Evolutionary conservation across 2,888 invertebrate genomes (phyloP), one percentile per base, ranked within the genome.

Genomic region (Stomorhina lunata): DNA sequence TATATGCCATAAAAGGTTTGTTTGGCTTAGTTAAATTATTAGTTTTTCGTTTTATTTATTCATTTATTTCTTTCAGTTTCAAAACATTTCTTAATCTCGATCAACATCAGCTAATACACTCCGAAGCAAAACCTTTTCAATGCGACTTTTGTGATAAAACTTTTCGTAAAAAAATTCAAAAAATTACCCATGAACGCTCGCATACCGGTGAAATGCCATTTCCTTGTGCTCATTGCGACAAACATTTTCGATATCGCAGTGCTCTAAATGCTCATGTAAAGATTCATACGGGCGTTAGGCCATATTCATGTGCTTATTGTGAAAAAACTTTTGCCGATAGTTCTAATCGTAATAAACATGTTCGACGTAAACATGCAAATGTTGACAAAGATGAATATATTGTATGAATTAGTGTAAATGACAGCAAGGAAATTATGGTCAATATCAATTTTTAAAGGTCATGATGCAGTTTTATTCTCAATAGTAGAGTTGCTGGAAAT

Each of bases 331-430:
- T 96, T 85, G 95, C 95, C 0, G 95, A 96, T 88, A 95, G 95
- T 95, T 95, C 95, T 0, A 96, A 96, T 90, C 95, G 95, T 86
- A 95, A 95, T 86, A 96, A 96, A 86, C 96, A 96, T 87, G 95
- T 95, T 94, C 95, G 17, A 37, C 75, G 71, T 15, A 82, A 75
- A 45, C 82, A 82, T 71, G 2, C 45, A 7, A 59, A 75, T 29
- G n/a, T 2, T 10, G 27, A 40, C 34, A 45, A 3, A 27, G 2
- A 37, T 17, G 20, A 45, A 43, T 34, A 71, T 29, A 75, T 29
- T 43, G 43, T 27, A 37, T 15, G 25, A 27, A 25, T 9, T 10
- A 4, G n/a, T 7, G 9, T 20, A 37, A 61, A 25, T 61, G n/a
- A n/a, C n/a, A n/a, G n/a, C n/a, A n/a, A n/a, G n/a, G n/a, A n/a